These are phyloP conservation scores for Oreochromis aureus DNA, from an alignment of 2,113 vertebrate species.

Conservation along the genomic window DNA sequence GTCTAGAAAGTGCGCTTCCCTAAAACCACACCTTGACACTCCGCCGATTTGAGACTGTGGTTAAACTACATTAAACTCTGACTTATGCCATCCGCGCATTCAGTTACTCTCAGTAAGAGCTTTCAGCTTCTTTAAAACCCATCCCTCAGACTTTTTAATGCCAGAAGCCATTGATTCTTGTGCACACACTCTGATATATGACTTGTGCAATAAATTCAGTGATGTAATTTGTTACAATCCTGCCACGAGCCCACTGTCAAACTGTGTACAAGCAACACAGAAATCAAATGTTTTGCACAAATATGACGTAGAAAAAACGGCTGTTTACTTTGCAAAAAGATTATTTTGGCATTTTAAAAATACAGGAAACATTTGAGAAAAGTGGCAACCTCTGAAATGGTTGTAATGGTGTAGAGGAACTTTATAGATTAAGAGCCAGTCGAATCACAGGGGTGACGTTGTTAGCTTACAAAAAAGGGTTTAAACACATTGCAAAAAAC, in stretches of 20 bases:
- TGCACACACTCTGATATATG: not conserved
- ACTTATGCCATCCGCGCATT: slow-evolving; percentile 2
- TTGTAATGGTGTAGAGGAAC: not conserved
- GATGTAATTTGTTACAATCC: not conserved
- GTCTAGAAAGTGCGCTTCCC: not conserved
- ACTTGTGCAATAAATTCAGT: not conserved
- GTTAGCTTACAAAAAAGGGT: not conserved
- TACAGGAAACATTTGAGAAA: not conserved
- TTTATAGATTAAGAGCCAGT: not conserved
- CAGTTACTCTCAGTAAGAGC: not conserved
- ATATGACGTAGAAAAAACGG: not conserved
- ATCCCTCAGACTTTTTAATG: not conserved
- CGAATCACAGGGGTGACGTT: not conserved
- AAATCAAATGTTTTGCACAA: not conserved
- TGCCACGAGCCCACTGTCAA: not conserved
- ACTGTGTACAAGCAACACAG: not conserved
- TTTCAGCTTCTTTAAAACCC: not conserved
- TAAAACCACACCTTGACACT: slow-evolving; percentile 17
- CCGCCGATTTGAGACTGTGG: slow-evolving; percentile 11
- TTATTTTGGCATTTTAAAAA: not conserved
- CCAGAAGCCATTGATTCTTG: not conserved
- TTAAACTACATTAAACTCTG: not conserved
- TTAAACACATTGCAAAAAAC: not conserved
- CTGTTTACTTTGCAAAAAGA: not conserved
- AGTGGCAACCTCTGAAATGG: not conserved